Evolutionary conservation across 2,113 vertebrate species (phyloP), one percentile per base, ranked within the genome.

Genomic region (Tretioscincus oriximinensis): DNA sequence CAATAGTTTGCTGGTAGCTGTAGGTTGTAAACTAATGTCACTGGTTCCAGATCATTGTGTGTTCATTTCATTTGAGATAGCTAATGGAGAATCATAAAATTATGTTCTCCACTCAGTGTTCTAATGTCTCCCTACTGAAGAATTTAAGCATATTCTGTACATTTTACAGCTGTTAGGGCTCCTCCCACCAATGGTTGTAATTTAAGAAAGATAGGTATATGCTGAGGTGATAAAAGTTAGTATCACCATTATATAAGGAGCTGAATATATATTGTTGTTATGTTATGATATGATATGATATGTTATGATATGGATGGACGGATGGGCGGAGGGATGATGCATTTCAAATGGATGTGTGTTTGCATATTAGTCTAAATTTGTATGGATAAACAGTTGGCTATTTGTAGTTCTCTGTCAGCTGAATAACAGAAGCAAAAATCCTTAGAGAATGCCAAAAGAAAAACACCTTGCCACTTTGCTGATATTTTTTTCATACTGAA

Each of bases 161-260:
- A 54, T 28, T 70, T 1, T 74, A 73, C 26, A 85, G 81, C n/a
- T 73, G 45, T 86, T 86, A 72, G 82, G 49, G 9, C 1, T 51
- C 9, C 12, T 6, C 7, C 73, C 67, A 74, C 73, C 51, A 71
- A 67, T 20, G 49, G 28, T 41, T 90, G 68, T 76, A 68, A 88
- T 66, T 49, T 16, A 4, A 85, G 41, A 83, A 22, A 85, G 60
- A 4, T 9, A 81, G 83, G 31, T 79, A 73, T 81, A 74, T 79
- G 82, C 87, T 64, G 82, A 81, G 74, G 58, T 82, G 80, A 82
- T 76, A 83, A 45, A 84, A 35, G 2, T 78, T 83, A 88, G 6
- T 49, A 76, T 77, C 73, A 49, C 68, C 54, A 80, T 88, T 86
- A 87, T 18, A 29, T 74, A 69, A 4, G 74, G 75, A 77, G 81